Base-by-base conservation (phyloP, 2,797 vertebrate genomes). In the Craterocephalus amniculus region DNA sequence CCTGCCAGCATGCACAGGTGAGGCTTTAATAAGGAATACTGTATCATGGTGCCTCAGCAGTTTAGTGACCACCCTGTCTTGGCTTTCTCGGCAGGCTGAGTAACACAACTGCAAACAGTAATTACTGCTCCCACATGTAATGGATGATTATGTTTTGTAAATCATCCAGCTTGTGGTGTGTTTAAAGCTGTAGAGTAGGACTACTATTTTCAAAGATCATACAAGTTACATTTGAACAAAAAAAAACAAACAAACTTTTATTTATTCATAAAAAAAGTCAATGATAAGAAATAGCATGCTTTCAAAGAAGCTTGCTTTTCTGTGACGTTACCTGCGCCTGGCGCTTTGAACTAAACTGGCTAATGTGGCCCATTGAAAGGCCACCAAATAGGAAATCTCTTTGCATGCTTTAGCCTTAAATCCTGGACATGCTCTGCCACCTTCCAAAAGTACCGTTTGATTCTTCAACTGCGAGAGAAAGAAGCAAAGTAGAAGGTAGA, bases 401-500 rank as follows among this genome's bases (percentile, higher is more conserved):
- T 89, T 94, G 92, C 93, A 93, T 92, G 92, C 90, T 94, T 95
- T 93, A 91, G 92, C 89, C 92, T 88, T 94, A 95, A 96, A 96
- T 94, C 94, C 93, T 68, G 83, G 85, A 89, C 94, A 96, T 95
- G 95, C 93, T 96, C 94, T 88, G 91, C 95, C 95, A 95, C 93
- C 92, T 95, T 92, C 91, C 91, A 87, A 96, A 97, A 96, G 96
- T 95, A 92, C 92, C 89, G 89, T 95, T 92, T 94, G 94, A 93
- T 93, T 94, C 92, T 91, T 94, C 91, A 86, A 74, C 89, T 87
- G 81, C 71, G 29, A 86, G 90, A 93, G 90, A 95, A 94, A 94
- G 93, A 91, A 92, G 93, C 86, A 90, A 93, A 95, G 94, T 94
- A 89, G 90, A 93, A 89, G 4, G 85, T 83, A 94, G 93, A 96